Percentiles rank a stretch among this genome's conserved stretches.
Conservation (phyloP, 2,888 invertebrate species). For the Nematopogon swammerdamellus region DNA sequence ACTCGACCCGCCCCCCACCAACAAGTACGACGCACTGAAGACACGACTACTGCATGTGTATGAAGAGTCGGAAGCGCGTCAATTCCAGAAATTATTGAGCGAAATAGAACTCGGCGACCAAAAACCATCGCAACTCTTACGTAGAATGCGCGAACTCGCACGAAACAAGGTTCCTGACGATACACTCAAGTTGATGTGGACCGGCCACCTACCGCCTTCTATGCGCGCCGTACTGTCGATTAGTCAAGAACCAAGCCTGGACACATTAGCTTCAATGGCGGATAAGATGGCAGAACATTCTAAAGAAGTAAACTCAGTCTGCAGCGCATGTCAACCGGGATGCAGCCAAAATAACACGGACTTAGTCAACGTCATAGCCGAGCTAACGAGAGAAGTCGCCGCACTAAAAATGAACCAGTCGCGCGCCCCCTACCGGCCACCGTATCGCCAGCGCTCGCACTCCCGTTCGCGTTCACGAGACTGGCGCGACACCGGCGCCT, state of each 20-base stretch:
- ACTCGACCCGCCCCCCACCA: neutral
- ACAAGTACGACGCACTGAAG: conserved; percentile 3
- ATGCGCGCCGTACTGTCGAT: neutral
- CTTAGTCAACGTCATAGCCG: too few species aligned
- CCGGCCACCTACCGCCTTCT: neutral
- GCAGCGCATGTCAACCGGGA: too few species aligned
- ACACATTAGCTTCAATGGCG: neutral
- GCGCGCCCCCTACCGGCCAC: too few species aligned
- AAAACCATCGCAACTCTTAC: conserved; percentile 2
- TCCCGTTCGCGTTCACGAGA: too few species aligned
- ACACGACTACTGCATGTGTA: conserved; percentile 3
- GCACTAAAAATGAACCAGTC: too few species aligned
- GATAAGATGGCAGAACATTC: conserved; percentile 1
- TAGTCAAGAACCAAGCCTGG: neutral
- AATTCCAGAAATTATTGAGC: conserved; percentile 2
- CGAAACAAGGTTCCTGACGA: neutral
- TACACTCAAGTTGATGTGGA: neutral
- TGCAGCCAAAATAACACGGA: too few species aligned
- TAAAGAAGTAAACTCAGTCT: too few species aligned
- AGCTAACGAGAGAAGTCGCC: too few species aligned
- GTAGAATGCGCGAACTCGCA: conserved; percentile 1
- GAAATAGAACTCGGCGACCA: conserved; percentile 4
- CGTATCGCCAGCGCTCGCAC: too few species aligned
- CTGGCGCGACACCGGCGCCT: too few species aligned
- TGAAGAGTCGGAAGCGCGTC: conserved; percentile 9